A percentile compares a stretch with the other conserved stretches of the same genome.
Evolutionary conservation across 2,797 vertebrate genomes (phyloP).

Genomic region (Paguma larvata): DNA sequence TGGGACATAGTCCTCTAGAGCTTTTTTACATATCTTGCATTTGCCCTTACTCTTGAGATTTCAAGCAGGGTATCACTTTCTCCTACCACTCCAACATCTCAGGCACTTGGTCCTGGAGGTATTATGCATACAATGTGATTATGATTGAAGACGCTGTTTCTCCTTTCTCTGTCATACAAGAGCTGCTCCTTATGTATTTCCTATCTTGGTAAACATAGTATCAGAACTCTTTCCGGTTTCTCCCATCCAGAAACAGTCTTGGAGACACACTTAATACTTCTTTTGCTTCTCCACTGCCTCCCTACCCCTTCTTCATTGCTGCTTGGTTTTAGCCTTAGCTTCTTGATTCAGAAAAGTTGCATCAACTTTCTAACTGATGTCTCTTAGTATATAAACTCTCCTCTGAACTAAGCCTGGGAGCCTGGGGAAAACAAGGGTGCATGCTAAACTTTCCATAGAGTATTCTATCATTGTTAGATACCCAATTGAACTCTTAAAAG

Average conservation of each 20-base stretch:
- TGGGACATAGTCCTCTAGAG: neutral
- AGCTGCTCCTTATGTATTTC: neutral
- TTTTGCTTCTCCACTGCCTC: neutral
- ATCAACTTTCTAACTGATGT: neutral
- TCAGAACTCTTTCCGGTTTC: neutral
- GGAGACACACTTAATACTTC: neutral
- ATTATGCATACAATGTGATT: neutral
- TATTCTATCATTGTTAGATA: constrained; percentile 13
- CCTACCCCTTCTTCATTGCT: neutral
- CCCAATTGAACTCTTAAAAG: neutral
- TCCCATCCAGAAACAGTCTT: neutral
- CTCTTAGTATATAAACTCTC: neutral
- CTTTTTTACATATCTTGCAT: neutral
- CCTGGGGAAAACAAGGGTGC: neutral
- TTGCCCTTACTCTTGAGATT: neutral
- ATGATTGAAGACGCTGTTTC: neutral
- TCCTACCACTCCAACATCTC: neutral
- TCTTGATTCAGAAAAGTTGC: neutral
- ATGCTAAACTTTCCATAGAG: neutral
- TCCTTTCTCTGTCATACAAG: neutral
- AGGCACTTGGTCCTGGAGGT: neutral
- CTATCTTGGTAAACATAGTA: neutral
- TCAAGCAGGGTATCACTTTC: neutral
- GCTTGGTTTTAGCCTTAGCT: neutral
- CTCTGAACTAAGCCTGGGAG: neutral